A percentile compares a stretch with the other conserved stretches of the same genome.
Conservation (phyloP, 2,888 invertebrate genomes). For the Biston betularia region DNA sequence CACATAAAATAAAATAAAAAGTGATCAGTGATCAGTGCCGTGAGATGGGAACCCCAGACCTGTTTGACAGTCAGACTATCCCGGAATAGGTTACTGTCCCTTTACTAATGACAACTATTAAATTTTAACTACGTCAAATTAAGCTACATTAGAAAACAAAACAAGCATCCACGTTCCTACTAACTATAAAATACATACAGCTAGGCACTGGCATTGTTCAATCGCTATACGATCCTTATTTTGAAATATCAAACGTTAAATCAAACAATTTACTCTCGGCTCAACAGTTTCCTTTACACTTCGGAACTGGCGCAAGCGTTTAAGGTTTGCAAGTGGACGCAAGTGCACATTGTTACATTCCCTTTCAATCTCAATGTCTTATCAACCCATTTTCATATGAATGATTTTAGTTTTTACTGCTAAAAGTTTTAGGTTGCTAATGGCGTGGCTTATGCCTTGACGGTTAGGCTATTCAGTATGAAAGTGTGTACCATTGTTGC, state of each 20-base stretch:
- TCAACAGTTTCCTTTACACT: constrained; percentile 67
- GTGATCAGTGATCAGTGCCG: no score
- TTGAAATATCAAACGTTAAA: constrained; percentile 32
- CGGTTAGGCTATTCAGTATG: constrained; percentile 41
- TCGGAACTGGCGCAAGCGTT: constrained; percentile 78
- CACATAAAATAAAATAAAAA: no score
- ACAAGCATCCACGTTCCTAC: no score
- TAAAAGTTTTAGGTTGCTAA: constrained; percentile 39
- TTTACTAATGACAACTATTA: no score
- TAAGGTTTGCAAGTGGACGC: constrained; percentile 71
- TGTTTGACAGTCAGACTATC: no score
- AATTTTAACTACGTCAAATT: neutral
- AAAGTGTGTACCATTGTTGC: constrained; percentile 69
- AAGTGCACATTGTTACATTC: constrained; percentile 77
- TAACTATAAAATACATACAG: no score
- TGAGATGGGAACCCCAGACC: no score
- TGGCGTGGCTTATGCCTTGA: constrained; percentile 15
- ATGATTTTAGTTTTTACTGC: constrained; percentile 41
- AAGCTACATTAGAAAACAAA: neutral
- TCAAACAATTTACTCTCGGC: constrained; percentile 41
- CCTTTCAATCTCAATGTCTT: constrained; percentile 35
- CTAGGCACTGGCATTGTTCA: constrained; percentile 29
- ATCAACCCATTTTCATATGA: constrained; percentile 30
- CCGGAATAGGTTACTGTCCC: no score
- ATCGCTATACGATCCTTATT: constrained; percentile 30